Conservation (phyloP, 1,140 invertebrate species). For the Hydropsyche tenuis region DNA sequence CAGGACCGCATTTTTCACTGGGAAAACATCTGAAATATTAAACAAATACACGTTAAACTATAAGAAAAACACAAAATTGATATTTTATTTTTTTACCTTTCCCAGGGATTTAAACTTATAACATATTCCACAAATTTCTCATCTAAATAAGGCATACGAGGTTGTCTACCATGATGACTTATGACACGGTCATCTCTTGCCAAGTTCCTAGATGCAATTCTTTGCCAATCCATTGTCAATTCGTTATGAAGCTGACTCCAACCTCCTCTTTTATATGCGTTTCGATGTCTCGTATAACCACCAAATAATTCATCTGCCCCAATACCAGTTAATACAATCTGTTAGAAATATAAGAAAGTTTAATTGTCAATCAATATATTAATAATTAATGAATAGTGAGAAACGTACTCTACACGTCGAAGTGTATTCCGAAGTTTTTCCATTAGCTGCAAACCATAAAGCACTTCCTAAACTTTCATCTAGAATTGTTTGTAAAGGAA, state of each 20-base stretch:
- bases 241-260: slow-evolving; percentile 74
- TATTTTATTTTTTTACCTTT: slow-evolving; percentile 67
- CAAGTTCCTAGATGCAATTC: slow-evolving; percentile 91
- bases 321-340: slow-evolving; percentile 89
- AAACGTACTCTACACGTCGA: slow-evolving; percentile 72
- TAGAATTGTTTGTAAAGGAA: slow-evolving; percentile 85
- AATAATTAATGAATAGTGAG: neutral
- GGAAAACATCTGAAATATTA: slow-evolving; percentile 66
- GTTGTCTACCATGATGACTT: slow-evolving; percentile 78
- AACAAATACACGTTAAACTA: neutral
- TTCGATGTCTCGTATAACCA: slow-evolving; percentile 90
- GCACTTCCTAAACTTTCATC: slow-evolving; percentile 96
- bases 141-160: slow-evolving; percentile 93
- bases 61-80: neutral
- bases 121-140: slow-evolving; percentile 84
- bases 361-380: neutral
- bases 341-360: slow-evolving; percentile 30
- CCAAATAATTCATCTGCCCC: slow-evolving; percentile 97
- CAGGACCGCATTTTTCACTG: slow-evolving; percentile 68
- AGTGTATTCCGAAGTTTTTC: slow-evolving; percentile 64
- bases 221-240: slow-evolving; percentile 77
- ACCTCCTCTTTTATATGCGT: slow-evolving; percentile 69
- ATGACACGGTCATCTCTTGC: slow-evolving; percentile 92
- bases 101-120: slow-evolving; percentile 72
- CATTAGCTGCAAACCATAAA: slow-evolving; percentile 93